Percentiles rank a stretch among this genome's conserved stretches.
These are phyloP conservation scores for Eilema depressum DNA, from an alignment of 2,888 invertebrate species.

Conservation along the genomic window DNA sequence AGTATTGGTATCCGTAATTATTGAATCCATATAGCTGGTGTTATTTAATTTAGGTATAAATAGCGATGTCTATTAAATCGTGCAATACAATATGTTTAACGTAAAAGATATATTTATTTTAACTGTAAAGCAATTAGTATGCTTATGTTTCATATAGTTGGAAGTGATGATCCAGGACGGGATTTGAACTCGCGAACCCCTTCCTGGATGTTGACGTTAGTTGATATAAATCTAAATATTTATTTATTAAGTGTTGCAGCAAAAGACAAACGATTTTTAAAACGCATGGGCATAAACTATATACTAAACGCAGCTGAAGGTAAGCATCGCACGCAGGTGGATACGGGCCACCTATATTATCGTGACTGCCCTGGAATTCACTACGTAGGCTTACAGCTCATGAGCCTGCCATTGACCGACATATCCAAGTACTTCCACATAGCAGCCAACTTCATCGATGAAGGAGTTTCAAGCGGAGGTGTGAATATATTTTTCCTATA, in stretches of 20 bases:
- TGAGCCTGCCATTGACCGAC: conserved; percentile 92
- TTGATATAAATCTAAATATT: no score
- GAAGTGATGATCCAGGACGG: no score
- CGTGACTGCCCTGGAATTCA: conserved; percentile 88
- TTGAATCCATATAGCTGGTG: no score
- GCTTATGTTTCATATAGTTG: no score
- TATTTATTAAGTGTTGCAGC: conserved; percentile 89
- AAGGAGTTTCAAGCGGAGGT: conserved; percentile 91
- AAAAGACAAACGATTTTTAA: conserved; percentile 91
- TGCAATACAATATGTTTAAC: no score
- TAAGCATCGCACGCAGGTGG: conserved; percentile 92
- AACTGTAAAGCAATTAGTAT: no score
- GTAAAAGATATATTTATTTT: no score
- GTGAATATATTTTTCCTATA: conserved; percentile 51
- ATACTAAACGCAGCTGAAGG: conserved; percentile 96
- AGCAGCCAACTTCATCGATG: conserved; percentile 93
- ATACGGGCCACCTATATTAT: conserved; percentile 92
- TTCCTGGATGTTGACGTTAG: no score
- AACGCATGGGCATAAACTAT: conserved; percentile 93
- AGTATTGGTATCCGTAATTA: no score
- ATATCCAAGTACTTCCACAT: conserved; percentile 93
- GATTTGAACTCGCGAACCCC: no score
- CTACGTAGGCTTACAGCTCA: conserved; percentile 93
- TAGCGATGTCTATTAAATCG: no score
- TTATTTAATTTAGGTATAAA: no score